These are phyloP conservation scores for Colaptes auratus DNA, from an alignment of 2,113 vertebrate species.

Conservation along the genomic window DNA sequence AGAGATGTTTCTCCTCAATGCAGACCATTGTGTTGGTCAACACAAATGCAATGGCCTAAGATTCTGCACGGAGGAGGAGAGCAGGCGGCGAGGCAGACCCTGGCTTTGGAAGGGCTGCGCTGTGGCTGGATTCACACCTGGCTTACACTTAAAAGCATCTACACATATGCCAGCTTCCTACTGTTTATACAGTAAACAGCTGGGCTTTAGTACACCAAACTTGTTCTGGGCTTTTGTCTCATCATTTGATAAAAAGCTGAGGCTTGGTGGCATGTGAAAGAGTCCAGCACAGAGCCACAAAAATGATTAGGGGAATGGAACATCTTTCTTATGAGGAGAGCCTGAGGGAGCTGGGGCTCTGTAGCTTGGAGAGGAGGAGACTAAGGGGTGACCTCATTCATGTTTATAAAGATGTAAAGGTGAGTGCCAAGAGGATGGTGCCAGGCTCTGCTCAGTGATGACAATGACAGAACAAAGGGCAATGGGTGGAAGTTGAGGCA, in stretches of 20 bases:
- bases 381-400: too few species aligned
- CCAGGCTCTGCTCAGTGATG: too few species aligned
- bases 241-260: not conserved
- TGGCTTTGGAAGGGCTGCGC: not conserved
- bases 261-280: not conserved
- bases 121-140: not conserved
- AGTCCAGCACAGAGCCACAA: too few species aligned
- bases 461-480: too few species aligned
- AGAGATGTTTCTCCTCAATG: not conserved
- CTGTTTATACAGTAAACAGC: slow-evolving; percentile 38
- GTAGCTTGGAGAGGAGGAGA: too few species aligned
- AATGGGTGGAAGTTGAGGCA: too few species aligned
- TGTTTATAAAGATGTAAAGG: too few species aligned
- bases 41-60: accelerated
- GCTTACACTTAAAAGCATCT: not conserved
- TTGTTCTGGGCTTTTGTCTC: slow-evolving; percentile 46
- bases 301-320: too few species aligned
- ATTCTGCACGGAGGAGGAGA: not conserved
- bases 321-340: too few species aligned
- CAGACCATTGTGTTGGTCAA: not conserved
- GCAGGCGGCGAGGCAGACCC: not conserved
- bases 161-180: not conserved
- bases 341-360: too few species aligned
- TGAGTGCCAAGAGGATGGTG: too few species aligned
- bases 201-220: not conserved